These are phyloP conservation scores for Palaemon carinicauda DNA, from an alignment of 1,140 invertebrate species.

Conservation along the genomic window DNA sequence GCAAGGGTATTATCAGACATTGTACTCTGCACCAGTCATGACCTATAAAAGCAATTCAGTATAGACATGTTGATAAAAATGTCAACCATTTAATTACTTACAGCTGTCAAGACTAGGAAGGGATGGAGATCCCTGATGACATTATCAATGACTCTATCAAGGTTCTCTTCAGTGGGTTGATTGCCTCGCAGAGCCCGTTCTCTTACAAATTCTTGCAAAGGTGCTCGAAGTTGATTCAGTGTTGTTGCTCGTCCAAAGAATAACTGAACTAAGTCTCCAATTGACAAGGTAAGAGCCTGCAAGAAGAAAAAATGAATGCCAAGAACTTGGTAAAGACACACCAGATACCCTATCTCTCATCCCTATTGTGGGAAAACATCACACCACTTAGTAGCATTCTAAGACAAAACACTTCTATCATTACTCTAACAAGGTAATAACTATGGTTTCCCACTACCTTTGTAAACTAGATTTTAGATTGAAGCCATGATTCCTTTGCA, in stretches of 20 bases:
- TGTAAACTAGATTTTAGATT: too few species aligned
- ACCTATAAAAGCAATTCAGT: too few species aligned
- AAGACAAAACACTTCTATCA: too few species aligned
- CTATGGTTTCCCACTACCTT: too few species aligned
- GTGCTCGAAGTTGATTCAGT: conserved; percentile 34
- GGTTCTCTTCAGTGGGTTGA: conserved; percentile 38
- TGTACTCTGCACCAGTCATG: too few species aligned
- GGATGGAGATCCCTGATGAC: conserved; percentile 45
- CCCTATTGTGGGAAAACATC: too few species aligned
- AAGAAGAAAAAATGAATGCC: background rate
- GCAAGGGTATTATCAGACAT: too few species aligned
- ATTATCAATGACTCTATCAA: conserved; percentile 39
- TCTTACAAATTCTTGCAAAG: conserved; percentile 33
- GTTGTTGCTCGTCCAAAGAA: conserved; percentile 49
- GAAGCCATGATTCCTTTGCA: too few species aligned
- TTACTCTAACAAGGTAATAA: too few species aligned
- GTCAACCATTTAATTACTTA: conserved; percentile 11
- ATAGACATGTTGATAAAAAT: background rate
- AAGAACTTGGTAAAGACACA: background rate
- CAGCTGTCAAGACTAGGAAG: conserved; percentile 37
- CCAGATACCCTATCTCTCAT: too few species aligned
- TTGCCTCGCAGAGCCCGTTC: conserved; percentile 35
- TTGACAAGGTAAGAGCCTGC: conserved; percentile 36
- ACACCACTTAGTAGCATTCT: too few species aligned
- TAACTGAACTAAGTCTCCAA: conserved; percentile 39